phyloP scores from a whole-genome alignment of 2,888 invertebrate genomes.

The Alloscopus bannaensis region DNA sequence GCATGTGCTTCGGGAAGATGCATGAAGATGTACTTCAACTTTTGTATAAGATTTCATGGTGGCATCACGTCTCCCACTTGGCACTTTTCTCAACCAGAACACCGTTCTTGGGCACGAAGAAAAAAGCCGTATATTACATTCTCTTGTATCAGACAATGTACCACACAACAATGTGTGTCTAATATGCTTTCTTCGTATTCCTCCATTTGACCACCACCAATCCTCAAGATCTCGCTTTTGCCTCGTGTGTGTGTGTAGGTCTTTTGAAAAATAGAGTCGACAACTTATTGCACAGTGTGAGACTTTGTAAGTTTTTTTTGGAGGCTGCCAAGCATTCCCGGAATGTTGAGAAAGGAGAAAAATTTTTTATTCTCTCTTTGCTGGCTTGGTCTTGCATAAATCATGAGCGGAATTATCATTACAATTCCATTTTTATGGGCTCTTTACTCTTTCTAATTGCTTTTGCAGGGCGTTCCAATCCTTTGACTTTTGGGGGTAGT shows the following conservation, averaged over 20 bases:
- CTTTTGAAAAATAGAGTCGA: slow-evolving; percentile 46
- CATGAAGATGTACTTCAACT: slow-evolving; percentile 59
- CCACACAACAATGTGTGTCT: background rate
- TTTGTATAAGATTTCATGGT: slow-evolving; percentile 65
- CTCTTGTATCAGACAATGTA: too few species aligned
- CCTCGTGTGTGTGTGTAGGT: slow-evolving; percentile 38
- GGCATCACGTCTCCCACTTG: slow-evolving; percentile 66
- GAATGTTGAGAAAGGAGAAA: too few species aligned
- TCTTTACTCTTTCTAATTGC: slow-evolving; percentile 63
- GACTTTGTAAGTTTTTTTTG: slow-evolving; percentile 31
- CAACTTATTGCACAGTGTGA: slow-evolving; percentile 60
- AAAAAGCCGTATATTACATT: too few species aligned
- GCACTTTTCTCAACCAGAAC: too few species aligned
- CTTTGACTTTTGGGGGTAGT: slow-evolving; percentile 52
- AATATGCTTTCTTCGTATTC: slow-evolving; percentile 27
- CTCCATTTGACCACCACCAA: too few species aligned
- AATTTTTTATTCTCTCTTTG: background rate
- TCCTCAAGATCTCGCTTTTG: slow-evolving; percentile 3
- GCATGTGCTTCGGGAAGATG: slow-evolving; percentile 60
- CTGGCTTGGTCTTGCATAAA: slow-evolving; percentile 64
- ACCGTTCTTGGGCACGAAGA: too few species aligned
- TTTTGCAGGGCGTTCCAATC: slow-evolving; percentile 63
- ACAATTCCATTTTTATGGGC: slow-evolving; percentile 65
- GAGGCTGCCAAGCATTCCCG: slow-evolving; percentile 46
- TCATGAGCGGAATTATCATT: slow-evolving; percentile 65